Base-by-base conservation (phyloP, 1,140 invertebrate species). In the Galleria mellonella region DNA sequence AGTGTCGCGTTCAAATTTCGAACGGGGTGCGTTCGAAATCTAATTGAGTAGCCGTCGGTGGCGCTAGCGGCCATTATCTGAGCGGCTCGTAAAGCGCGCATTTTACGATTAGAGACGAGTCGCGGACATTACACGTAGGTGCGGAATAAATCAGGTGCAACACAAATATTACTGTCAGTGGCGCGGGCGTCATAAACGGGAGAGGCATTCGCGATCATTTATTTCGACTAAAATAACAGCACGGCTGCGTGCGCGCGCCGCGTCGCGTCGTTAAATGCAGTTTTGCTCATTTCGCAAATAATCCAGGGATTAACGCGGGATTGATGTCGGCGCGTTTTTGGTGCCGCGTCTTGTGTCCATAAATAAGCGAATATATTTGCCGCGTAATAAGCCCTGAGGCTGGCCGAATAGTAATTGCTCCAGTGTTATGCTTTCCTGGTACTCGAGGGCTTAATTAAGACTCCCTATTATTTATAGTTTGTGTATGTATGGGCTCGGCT, bases 211-310 rank as follows among this genome's bases (percentile, higher is more conserved):
- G 60, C 60, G 47, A 72, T 69, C 61, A 72, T 76, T 76, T 74
- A 75, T 75, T 55, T 51, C 43, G 50, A 59, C 67, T 47, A 53
- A 79, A 79, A 78, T 83, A 78, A 60, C 17, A 23, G 40, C 46
- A 17, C 35, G 35, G 35, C 14, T 14, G 32, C 17, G 9, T 60
- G 56, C 55, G 57, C 59, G 55, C 53, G 57, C 62, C 51, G 51
- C 66, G 65, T 55, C 62, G 55, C 70, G 11, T 69, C 66, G 63
- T 69, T 68, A 62, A 68, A 73, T 73, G 71, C 66, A 76, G 71
- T 74, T 72, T 67, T 66, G 75, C 69, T 71, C 64, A 66, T 75
- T 75, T 75, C 62, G 62, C 64, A 60, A 69, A 69, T 75, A 76
- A 75, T 72, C 65, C 53, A 36, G 5, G 66, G 72, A 74, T 82